Percentiles rank a stretch among this genome's conserved stretches.
Evolutionary conservation across 2,797 vertebrate species (phyloP).

Genomic region (Bryconaethiops microstoma): DNA sequence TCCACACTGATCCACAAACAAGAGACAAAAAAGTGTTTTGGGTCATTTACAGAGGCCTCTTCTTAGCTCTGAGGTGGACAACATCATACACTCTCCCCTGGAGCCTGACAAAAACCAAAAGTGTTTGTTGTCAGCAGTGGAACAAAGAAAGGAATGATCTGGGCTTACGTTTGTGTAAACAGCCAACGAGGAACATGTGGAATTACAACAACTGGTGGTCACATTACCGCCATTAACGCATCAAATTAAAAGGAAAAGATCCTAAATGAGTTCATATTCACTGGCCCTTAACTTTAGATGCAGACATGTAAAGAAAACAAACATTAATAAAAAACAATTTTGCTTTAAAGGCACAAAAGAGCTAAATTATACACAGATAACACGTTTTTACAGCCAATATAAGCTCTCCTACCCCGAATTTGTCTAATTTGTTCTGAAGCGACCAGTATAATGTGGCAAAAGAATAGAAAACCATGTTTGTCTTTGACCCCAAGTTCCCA

Average conservation of each 20-base stretch:
- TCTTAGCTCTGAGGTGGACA: neutral
- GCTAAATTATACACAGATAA: neutral
- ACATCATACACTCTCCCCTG: neutral
- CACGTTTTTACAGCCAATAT: neutral
- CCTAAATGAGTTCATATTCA: too few species aligned
- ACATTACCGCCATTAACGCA: neutral
- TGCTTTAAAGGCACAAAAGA: neutral
- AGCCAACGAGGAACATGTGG: neutral
- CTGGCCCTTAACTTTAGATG: too few species aligned
- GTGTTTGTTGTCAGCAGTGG: neutral
- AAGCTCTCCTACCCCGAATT: neutral
- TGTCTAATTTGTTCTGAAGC: neutral
- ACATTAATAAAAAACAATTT: neutral
- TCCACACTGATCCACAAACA: neutral
- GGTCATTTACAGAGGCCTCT: constrained; percentile 3
- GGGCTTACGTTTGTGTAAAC: neutral
- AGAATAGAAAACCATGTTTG: constrained; percentile 31
- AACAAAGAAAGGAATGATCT: constrained; percentile 5
- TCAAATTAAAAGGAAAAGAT: too few species aligned
- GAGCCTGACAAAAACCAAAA: neutral
- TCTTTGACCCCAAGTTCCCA: constrained; percentile 38
- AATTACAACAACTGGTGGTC: neutral
- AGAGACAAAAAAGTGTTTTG: constrained; percentile 9
- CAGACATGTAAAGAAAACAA: neutral
- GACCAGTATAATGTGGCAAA: neutral